Conservation (phyloP, 2,888 invertebrate species). For the Aelia acuminata region DNA sequence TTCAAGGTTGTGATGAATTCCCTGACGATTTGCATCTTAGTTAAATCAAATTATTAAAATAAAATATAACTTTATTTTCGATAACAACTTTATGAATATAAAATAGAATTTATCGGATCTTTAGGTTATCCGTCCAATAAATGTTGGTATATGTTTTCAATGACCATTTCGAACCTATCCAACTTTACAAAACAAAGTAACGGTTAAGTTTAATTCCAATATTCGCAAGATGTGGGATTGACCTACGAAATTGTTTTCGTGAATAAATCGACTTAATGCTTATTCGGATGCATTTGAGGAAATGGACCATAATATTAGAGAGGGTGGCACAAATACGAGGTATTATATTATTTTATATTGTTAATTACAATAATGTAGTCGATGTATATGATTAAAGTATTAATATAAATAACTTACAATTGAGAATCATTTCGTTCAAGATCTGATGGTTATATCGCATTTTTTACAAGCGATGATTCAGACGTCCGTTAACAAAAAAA, state of each 20-base stretch:
- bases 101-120: not conserved
- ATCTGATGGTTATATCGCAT: not conserved
- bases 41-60: too few species aligned
- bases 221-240: not conserved
- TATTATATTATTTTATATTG: too few species aligned
- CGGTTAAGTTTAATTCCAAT: not conserved
- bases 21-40: too few species aligned
- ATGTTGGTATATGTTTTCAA: not conserved
- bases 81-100: too few species aligned
- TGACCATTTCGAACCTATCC: not conserved
- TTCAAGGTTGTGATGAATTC: too few species aligned
- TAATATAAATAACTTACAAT: not conserved
- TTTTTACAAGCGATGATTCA: constrained; percentile 1
- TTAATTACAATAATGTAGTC: not conserved
- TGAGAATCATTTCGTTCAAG: not conserved
- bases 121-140: not conserved
- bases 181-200: not conserved
- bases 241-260: constrained; percentile 33
- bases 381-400: not conserved
- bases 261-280: not conserved
- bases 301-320: not conserved
- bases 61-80: too few species aligned
- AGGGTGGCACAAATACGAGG: too few species aligned
- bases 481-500: not conserved
- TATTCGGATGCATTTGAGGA: not conserved